phyloP scores from a whole-genome alignment of 92 coral and sea anemone genomes.

The Blastomussa wellsi region DNA sequence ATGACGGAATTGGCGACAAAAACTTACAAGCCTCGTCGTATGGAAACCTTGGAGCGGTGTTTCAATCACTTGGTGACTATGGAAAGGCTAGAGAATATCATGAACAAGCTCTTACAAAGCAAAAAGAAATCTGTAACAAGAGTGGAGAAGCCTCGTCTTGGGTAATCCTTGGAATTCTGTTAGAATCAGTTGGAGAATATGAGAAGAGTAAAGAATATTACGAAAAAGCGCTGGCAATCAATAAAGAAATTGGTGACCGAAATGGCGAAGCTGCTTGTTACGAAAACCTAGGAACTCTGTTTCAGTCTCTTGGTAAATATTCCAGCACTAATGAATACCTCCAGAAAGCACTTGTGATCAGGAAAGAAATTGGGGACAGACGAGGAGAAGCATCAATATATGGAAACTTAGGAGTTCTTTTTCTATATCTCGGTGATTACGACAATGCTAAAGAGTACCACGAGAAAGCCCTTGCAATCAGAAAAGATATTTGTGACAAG shows the following conservation, averaged over 20 bases:
- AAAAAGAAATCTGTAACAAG: not conserved
- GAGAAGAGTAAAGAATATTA: not conserved
- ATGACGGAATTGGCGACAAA: not conserved
- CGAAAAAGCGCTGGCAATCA: not conserved
- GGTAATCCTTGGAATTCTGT: not conserved
- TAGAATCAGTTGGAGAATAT: not conserved
- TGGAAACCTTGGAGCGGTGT: not conserved
- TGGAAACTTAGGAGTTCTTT: not conserved
- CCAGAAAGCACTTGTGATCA: not conserved
- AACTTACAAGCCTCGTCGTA: not conserved
- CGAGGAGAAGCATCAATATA: not conserved
- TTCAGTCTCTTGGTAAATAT: not conserved
- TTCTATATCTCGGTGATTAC: not conserved
- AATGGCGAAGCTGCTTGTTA: not conserved
- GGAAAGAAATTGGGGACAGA: not conserved
- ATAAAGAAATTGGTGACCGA: conserved; percentile 9
- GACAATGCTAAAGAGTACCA: not conserved
- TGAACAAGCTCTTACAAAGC: not conserved
- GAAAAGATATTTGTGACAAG: not conserved
- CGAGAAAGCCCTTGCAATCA: conserved; percentile 11
- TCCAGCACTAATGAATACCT: not conserved
- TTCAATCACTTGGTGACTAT: not conserved
- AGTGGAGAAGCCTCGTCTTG: not conserved
- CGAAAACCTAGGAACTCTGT: not conserved
- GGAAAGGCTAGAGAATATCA: not conserved